A percentile compares a stretch with the other conserved stretches of the same genome.
Evolutionary conservation across 2,888 invertebrate genomes (phyloP).

Genomic region (Dryococelus australis): DNA sequence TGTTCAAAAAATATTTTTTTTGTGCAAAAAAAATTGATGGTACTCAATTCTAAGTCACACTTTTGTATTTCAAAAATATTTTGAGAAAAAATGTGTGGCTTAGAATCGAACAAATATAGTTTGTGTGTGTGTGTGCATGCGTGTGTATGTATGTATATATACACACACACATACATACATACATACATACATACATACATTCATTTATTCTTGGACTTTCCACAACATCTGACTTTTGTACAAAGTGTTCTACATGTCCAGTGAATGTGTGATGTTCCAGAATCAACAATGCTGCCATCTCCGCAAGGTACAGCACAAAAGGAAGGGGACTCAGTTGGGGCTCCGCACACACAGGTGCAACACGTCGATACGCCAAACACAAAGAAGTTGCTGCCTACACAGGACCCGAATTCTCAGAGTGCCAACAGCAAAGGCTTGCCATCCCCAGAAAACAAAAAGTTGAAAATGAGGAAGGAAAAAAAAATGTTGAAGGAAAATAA

Average conservation of each 20-base stretch:
- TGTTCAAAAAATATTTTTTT: too few species aligned
- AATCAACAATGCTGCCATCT: neutral
- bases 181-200: too few species aligned
- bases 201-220: too few species aligned
- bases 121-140: too few species aligned
- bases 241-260: neutral
- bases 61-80: too few species aligned
- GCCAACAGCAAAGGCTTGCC: neutral
- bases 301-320: neutral
- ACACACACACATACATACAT: too few species aligned
- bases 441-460: neutral
- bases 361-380: neutral
- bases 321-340: neutral
- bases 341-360: neutral
- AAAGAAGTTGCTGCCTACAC: neutral
- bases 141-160: too few species aligned
- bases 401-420: neutral
- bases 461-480: neutral
- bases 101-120: too few species aligned
- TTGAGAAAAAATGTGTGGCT: too few species aligned
- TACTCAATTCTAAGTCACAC: too few species aligned
- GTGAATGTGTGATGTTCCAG: neutral
- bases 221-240: too few species aligned
- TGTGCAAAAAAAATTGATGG: too few species aligned
- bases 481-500: neutral